These are phyloP conservation scores for Tenthredo distinguenda DNA, from an alignment of 2,888 invertebrate genomes.

Conservation along the genomic window DNA sequence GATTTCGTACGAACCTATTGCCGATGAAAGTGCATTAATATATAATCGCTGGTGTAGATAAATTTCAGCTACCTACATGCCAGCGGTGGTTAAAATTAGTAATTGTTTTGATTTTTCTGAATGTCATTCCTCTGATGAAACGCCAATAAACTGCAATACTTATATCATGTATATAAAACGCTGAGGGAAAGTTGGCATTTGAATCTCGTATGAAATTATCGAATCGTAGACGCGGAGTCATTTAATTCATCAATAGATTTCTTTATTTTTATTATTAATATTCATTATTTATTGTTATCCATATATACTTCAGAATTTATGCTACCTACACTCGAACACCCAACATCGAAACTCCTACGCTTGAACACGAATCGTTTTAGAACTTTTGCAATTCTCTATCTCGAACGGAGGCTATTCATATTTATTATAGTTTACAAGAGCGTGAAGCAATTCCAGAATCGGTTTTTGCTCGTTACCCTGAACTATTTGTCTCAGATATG, in stretches of 20 bases:
- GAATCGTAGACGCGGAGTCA: conserved; percentile 15
- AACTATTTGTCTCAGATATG: conserved; percentile 23
- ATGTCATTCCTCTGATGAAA: conserved; percentile 7
- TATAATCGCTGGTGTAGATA: background rate
- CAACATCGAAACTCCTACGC: conserved; percentile 39
- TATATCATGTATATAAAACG: background rate
- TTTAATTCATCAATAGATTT: conserved; percentile 6
- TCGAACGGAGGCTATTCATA: conserved; percentile 12
- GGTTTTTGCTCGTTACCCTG: conserved; percentile 29
- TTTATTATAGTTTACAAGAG: conserved; percentile 38
- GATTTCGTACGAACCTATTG: background rate
- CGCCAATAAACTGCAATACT: conserved; percentile 19
- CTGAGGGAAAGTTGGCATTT: conserved; percentile 27
- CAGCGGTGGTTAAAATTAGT: background rate
- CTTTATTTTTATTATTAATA: background rate
- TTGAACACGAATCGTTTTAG: conserved; percentile 26
- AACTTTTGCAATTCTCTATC: conserved; percentile 45
- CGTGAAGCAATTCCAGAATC: conserved; percentile 40
- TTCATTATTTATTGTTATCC: conserved; percentile 25
- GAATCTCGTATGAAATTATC: background rate
- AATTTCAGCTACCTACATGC: conserved; percentile 3
- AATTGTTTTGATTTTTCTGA: background rate
- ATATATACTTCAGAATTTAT: conserved; percentile 9
- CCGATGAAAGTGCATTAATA: background rate
- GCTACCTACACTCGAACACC: conserved; percentile 26